Evolutionary conservation across 2,888 invertebrate genomes (phyloP).

Genomic region (Prosapia bicincta): DNA sequence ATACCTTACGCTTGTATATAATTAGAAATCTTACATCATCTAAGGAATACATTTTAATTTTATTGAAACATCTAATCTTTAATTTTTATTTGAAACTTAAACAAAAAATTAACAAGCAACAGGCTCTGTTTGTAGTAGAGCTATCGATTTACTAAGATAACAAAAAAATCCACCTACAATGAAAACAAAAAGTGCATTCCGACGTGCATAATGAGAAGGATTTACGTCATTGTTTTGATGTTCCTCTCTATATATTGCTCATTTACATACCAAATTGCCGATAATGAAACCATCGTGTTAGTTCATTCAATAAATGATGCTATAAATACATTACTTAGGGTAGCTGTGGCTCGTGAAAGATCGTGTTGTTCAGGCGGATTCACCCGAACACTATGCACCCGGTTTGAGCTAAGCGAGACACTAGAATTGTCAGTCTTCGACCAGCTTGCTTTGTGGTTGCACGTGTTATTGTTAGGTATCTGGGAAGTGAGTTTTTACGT

Average conservation of each 20-base stretch:
- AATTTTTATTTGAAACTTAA: too few species aligned
- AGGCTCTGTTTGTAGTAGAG: background rate
- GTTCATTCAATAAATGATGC: background rate
- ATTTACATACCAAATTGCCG: background rate
- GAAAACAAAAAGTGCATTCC: background rate
- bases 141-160: background rate
- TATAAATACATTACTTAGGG: background rate
- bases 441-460: background rate
- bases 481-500: background rate
- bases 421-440: background rate
- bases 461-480: background rate
- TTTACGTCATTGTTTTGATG: background rate
- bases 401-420: background rate
- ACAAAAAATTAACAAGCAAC: background rate
- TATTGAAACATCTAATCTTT: too few species aligned
- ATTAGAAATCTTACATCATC: too few species aligned
- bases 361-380: background rate
- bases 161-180: background rate
- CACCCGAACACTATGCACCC: background rate
- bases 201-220: background rate
- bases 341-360: background rate
- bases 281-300: background rate
- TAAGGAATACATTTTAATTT: too few species aligned
- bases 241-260: background rate
- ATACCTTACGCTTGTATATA: too few species aligned